These are phyloP conservation scores for Ageneiosus marmoratus DNA, from an alignment of 2,113 vertebrate genomes.

Conservation along the genomic window DNA sequence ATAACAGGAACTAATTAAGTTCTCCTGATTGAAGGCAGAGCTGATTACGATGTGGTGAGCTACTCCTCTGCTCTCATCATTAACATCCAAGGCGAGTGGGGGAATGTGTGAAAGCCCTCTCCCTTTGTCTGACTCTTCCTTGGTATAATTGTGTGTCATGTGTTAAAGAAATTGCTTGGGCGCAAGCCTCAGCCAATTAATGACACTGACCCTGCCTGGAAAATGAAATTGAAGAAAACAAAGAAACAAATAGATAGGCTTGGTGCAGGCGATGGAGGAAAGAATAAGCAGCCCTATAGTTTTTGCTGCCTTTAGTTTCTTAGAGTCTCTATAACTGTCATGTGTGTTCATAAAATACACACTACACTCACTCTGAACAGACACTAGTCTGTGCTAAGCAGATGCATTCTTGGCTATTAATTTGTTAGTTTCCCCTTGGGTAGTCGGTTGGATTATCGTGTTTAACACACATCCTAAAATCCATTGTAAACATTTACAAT, in stretches of 20 bases:
- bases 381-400: slow-evolving; percentile 66
- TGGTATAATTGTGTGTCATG: slow-evolving; percentile 87
- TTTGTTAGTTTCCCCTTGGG: slow-evolving; percentile 71
- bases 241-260: slow-evolving; percentile 38
- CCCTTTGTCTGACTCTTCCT: slow-evolving; percentile 88
- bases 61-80: slow-evolving; percentile 79
- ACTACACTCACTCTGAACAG: slow-evolving; percentile 51
- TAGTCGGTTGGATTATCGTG: slow-evolving; percentile 69
- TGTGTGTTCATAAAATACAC: slow-evolving; percentile 44
- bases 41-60: slow-evolving; percentile 87
- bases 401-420: slow-evolving; percentile 67
- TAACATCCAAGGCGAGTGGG: slow-evolving; percentile 74
- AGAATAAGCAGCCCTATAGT: not conserved
- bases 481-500: slow-evolving; percentile 78
- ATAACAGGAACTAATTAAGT: slow-evolving; percentile 89
- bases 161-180: slow-evolving; percentile 84
- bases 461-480: slow-evolving; percentile 74
- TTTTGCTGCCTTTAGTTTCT: not conserved
- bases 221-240: slow-evolving; percentile 46
- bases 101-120: slow-evolving; percentile 87
- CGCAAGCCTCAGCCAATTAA: slow-evolving; percentile 81
- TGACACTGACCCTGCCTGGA: slow-evolving; percentile 51
- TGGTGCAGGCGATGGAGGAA: slow-evolving; percentile 3
- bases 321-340: slow-evolving; percentile 19
- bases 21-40: slow-evolving; percentile 85